Evolutionary conservation across 1,140 invertebrate species (phyloP), one percentile per base, ranked within the genome.

Genomic region (Luehdorfia chinensis): DNA sequence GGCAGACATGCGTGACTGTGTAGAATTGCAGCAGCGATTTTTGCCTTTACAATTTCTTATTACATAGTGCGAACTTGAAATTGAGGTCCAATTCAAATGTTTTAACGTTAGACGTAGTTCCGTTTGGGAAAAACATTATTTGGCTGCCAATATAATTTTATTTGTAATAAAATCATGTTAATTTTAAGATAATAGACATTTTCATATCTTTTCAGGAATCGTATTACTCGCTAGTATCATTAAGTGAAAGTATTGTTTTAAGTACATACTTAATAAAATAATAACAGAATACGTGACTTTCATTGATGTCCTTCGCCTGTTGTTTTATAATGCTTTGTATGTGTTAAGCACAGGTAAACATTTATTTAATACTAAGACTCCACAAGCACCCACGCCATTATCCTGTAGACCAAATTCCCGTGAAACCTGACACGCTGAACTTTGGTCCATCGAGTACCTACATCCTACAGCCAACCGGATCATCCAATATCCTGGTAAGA

Each of bases 101-200:
- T 77, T 76, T 64, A 67, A 65, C 31, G 48, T 62, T 74, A 73
- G 66, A 65, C 51, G 59, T 81, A 79, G 67, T 65, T 64, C 64
- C 72, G 50, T 57, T 65, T 66, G 62, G 58, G 61, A 66, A 55
- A 58, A 58, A 61, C 46, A 62, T 72, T 71, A 55, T 72, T 74
- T 72, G 66, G 66, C 65, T 69, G 67, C 62, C 62, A 68, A 62
- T 72, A 60, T 66, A 57, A 57, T 66, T 76, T 76, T 75, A 67
- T 75, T 70, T 75, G 59, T 78, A 74, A 79, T 70, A 63, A 80
- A 86, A 84, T 86, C 81, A 84, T 84, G 81, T 81, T 83, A 81
- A 72, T 78, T 79, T 75, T 81, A 84, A 77, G 66, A 69, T 70
- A 72, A 66, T 75, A 69, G 56, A 70, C 41, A 55, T 75, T 78